Evolutionary conservation across 1,140 invertebrate genomes (phyloP).

Genomic region (Trinorchestia longiramus): DNA sequence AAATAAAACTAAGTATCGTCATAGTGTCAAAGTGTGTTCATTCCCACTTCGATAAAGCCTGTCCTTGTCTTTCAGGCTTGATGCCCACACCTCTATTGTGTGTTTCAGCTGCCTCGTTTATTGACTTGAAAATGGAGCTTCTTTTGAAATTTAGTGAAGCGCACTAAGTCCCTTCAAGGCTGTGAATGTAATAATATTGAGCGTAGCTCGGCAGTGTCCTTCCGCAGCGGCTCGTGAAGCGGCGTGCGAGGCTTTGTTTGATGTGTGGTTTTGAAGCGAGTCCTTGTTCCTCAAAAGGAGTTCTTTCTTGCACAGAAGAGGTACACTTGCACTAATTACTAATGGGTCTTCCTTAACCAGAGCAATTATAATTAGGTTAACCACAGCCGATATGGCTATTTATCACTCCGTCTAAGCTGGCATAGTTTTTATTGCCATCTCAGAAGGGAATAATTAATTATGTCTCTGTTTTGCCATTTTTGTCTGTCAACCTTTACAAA

Average conservation of each 20-base stretch:
- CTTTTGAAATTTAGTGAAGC: neutral
- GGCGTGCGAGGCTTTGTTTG: neutral
- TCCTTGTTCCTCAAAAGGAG: neutral
- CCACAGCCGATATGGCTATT: neutral
- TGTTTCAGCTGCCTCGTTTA: neutral
- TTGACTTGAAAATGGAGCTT: neutral
- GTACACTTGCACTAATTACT: neutral
- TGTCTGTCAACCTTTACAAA: too few species aligned
- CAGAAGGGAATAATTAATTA: too few species aligned
- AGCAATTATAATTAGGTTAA: neutral
- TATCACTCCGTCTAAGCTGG: neutral
- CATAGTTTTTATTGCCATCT: too few species aligned
- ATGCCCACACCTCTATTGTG: neutral
- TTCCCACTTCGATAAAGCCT: neutral
- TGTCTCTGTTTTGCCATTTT: neutral
- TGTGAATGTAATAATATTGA: neutral
- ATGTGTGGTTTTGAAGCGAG: neutral
- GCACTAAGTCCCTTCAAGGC: neutral
- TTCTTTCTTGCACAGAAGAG: neutral
- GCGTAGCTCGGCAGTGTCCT: neutral
- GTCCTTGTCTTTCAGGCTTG: neutral
- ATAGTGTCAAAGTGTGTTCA: neutral
- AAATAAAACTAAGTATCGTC: neutral
- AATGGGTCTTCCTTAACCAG: neutral
- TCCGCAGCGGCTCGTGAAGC: neutral